Base-by-base conservation (phyloP, 2,113 vertebrate genomes). In the Uropsilus gracilis region DNA sequence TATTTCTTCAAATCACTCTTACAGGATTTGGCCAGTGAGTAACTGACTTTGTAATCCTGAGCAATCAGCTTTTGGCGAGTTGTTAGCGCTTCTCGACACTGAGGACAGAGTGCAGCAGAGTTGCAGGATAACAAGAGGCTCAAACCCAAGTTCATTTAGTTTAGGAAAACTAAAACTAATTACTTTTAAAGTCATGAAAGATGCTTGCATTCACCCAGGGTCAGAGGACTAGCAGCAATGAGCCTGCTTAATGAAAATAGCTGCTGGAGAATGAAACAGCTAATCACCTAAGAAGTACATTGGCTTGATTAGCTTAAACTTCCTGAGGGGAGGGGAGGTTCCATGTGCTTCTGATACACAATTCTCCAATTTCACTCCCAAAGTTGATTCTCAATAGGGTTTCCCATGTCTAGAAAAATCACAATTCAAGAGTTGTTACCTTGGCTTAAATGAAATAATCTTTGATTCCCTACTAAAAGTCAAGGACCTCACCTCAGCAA, bases 1-100 rank as follows among this genome's bases (percentile, higher is more conserved):
- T 99, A 99, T 89, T 99, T 99, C 97, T 99, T 99, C 97, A 99
- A 98, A 94, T 99, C 99, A 0, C 98, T 98, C 86, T 99, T 99
- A 92, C 99, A 99, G 84, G 99, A 99, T 96, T 99, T 99, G 12
- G 99, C 99, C 97, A 99, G 97, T 0, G 99, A 99, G 97, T 99
- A 99, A 89, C 99, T 99, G 95, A 99, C 99, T 97, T 99, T 99
- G 98, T 99, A 99, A 97, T 99, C 99, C 57, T 99, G 99, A 71
- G 99, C 99, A 3, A 99, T 99, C 81, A 99, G 98, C 97, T 99
- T 99, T 96, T 99, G 99, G 37, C 99, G 98, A 5, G 99, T 99
- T 0, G 99, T 99, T 55, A 99, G 98, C 0, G 99, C 99, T 34
- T 99, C 99, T 2, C 99, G 98, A 94, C 99, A 99, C 99, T 99